Evolutionary conservation across 2,113 vertebrate genomes (phyloP).

Genomic region (Pseudorectes ferrugineus): DNA sequence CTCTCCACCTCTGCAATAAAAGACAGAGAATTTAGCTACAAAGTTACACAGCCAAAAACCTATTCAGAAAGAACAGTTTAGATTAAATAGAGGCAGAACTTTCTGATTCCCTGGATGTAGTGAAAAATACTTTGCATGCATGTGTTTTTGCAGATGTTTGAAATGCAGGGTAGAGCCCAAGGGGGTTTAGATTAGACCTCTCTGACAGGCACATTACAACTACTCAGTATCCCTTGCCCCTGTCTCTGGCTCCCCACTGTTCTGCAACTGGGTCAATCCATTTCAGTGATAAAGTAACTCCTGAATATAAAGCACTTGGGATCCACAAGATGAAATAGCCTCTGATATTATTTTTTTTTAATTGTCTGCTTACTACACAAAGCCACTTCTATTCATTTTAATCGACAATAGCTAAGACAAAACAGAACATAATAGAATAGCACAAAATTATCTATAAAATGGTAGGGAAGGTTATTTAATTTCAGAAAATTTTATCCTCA

Average conservation of each 20-base stretch:
- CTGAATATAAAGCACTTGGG: background rate
- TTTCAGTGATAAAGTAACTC: background rate
- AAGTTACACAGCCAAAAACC: background rate
- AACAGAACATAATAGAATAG: background rate
- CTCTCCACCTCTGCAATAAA: background rate
- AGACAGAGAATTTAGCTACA: background rate
- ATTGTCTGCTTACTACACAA: background rate
- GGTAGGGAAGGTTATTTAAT: background rate
- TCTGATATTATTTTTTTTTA: background rate
- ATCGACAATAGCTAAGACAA: background rate
- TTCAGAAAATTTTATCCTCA: background rate
- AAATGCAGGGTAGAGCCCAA: background rate
- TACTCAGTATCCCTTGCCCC: background rate
- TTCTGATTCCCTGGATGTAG: background rate
- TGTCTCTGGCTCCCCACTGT: background rate
- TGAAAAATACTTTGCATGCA: background rate
- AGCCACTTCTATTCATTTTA: slow-evolving; percentile 3
- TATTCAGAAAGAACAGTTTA: background rate
- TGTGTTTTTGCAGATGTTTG: background rate
- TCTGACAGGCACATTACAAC: background rate
- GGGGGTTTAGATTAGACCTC: background rate
- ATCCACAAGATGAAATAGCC: background rate
- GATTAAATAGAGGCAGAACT: background rate
- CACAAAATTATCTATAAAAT: slow-evolving; percentile 2
- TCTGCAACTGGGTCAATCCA: background rate